Evolutionary conservation across 2,888 invertebrate genomes (phyloP), one percentile per base, ranked within the genome.

Genomic region (Melipona beecheii): DNA sequence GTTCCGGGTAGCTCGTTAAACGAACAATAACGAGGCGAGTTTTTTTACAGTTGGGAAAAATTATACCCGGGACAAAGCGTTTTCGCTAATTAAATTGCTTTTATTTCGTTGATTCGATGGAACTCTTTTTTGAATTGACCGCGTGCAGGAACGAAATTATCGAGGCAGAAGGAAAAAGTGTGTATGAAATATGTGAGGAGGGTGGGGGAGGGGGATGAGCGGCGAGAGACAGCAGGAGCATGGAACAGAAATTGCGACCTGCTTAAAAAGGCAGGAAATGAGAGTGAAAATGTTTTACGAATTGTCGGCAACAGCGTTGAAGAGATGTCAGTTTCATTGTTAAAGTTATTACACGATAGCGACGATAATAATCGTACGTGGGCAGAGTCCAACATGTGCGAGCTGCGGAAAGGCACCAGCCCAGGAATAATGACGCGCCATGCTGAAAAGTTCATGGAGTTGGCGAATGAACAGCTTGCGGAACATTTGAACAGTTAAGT

Each of bases 321-420:
- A 27, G 27, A 43, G 52, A 56, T 17, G 74, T 65, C 65, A 21
- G 43, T n/a, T 31, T 27, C 54, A 56, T 75, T 66, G 65, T 54
- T 75, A 56, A 75, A 75, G 54, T 75, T 75, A 75, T 66, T 65
- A 54, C 65, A 24, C 74, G 74, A 74, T 43, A 65, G 36, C 9
- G 43, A 24, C 43, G n/a, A 52, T 49, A 24, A 73, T 49, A 65
- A 65, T 65, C 65, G 65, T 43, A 24, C 43, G 9, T 21, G 65
- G 21, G 43, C 19, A 19, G 43, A 6, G 15, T 19, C 36, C 49
- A 49, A 52, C 52, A 49, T 21, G 31, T n/a, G 50, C 49, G 27
- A 50, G 21, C 17, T 27, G 9, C n/a, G n/a, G 27, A 62, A 64
- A n/a, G 50, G n/a, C 50, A 4, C 56, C 68, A 60, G 24, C 79